Conservation (phyloP, 2,888 invertebrate species). For the Eristalis arbustorum region DNA sequence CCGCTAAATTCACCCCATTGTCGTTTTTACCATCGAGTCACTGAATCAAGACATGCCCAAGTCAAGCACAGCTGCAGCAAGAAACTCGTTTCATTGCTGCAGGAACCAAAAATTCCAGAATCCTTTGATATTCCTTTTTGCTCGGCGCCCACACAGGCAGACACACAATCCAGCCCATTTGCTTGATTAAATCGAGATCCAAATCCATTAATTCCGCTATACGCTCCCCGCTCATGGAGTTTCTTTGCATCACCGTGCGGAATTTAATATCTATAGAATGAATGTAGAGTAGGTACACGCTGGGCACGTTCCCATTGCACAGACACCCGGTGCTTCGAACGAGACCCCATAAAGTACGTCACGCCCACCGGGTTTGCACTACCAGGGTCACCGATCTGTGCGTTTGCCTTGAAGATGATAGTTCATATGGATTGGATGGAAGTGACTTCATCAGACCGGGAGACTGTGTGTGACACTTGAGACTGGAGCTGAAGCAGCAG, state of each 20-base stretch:
- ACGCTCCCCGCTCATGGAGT: background rate
- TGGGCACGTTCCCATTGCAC: conserved; percentile 36
- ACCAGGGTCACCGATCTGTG: conserved; percentile 67
- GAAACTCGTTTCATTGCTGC: conserved; percentile 36
- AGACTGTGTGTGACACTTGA: conserved; percentile 55
- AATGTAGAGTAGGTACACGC: conserved; percentile 23
- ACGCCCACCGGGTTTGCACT: conserved; percentile 59
- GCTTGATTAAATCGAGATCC: conserved; percentile 53
- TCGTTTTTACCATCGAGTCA: no score
- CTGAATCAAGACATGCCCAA: background rate
- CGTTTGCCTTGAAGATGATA: conserved; percentile 51
- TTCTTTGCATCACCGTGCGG: conserved; percentile 32
- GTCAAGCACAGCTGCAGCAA: conserved; percentile 30
- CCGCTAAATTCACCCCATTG: no score
- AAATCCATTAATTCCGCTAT: conserved; percentile 59
- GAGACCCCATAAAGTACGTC: conserved; percentile 57
- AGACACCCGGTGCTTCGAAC: background rate
- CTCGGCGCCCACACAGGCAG: conserved; percentile 34
- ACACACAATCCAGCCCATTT: conserved; percentile 42
- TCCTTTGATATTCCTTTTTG: conserved; percentile 38
- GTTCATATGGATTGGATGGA: conserved; percentile 18
- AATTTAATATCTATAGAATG: conserved; percentile 33
- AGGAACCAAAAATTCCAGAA: conserved; percentile 38
- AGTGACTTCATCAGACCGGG: background rate
- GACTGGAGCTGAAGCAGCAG: conserved; percentile 24